Percentiles rank a stretch among this genome's conserved stretches.
These are phyloP conservation scores for Panthera uncia DNA, from an alignment of 2,113 vertebrate species.

Conservation along the genomic window DNA sequence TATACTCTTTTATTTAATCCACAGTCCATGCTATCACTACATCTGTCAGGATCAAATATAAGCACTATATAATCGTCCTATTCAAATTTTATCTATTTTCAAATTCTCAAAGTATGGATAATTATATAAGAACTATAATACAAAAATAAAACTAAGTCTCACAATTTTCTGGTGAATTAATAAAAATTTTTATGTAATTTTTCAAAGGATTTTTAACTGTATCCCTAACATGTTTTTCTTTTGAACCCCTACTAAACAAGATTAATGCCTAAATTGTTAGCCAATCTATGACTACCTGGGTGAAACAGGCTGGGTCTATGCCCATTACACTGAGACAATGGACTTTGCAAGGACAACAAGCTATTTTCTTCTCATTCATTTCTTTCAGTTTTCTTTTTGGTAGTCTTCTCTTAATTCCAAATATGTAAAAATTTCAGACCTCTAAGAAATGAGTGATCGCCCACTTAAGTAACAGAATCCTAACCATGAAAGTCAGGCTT, in stretches of 20 bases:
- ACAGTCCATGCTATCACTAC: neutral
- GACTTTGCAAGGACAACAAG: neutral
- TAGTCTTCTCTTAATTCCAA: neutral
- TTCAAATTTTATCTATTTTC: neutral
- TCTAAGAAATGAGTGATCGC: neutral
- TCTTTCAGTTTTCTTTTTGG: neutral
- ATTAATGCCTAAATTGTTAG: neutral
- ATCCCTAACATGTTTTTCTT: neutral
- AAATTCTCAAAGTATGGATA: neutral
- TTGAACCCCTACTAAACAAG: neutral
- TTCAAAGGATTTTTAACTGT: neutral
- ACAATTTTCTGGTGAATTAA: neutral
- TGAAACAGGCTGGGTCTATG: neutral
- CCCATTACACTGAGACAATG: neutral
- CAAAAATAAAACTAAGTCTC: conserved; percentile 14
- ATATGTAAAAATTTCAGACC: neutral
- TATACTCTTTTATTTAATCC: neutral
- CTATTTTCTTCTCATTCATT: neutral
- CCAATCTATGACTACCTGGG: neutral
- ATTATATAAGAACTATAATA: neutral
- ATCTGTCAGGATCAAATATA: neutral
- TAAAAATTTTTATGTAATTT: neutral
- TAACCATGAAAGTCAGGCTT: neutral
- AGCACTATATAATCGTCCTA: neutral
- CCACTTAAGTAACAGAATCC: neutral